Evolutionary conservation across 2,113 vertebrate genomes (phyloP).

Genomic region (Myotis brandtii): DNA sequence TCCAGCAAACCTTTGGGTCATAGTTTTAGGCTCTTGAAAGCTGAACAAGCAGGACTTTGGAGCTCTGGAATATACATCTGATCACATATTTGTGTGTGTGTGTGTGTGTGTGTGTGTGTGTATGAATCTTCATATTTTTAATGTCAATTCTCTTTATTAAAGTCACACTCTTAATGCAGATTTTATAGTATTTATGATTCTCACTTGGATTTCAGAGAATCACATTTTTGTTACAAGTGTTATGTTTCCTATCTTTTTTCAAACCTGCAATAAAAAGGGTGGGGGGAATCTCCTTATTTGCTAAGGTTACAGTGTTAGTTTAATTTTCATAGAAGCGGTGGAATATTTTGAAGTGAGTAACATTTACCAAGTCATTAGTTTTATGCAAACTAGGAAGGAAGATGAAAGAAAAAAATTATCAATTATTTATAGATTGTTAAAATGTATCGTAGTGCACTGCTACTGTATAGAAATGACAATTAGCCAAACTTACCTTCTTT

Average conservation of each 20-base stretch:
- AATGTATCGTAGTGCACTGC: constrained; percentile 94
- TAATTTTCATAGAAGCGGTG: constrained; percentile 89
- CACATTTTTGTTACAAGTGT: constrained; percentile 81
- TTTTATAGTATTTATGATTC: constrained; percentile 79
- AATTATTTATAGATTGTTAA: constrained; percentile 99
- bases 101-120: not conserved
- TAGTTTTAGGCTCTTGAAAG: constrained; percentile 82
- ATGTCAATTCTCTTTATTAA: constrained; percentile 80
- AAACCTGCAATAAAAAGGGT: constrained; percentile 77
- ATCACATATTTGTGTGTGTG: not conserved
- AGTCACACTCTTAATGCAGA: constrained; percentile 52
- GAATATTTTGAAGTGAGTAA: constrained; percentile 95
- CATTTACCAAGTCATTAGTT: constrained; percentile 98
- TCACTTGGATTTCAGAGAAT: constrained; percentile 80
- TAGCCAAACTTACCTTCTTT: constrained; percentile 96
- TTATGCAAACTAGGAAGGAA: constrained; percentile 98
- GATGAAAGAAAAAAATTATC: constrained; percentile 99
- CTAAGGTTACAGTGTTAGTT: constrained; percentile 90
- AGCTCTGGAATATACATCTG: constrained; percentile 14
- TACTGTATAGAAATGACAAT: constrained; percentile 94
- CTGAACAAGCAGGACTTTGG: constrained; percentile 74
- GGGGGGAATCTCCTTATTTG: constrained; percentile 85
- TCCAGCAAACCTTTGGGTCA: constrained; percentile 79
- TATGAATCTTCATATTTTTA: constrained; percentile 54
- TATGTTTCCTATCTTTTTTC: constrained; percentile 73